Base-by-base conservation (phyloP, 2,888 invertebrate genomes). In the Lampropteryx suffumata region DNA sequence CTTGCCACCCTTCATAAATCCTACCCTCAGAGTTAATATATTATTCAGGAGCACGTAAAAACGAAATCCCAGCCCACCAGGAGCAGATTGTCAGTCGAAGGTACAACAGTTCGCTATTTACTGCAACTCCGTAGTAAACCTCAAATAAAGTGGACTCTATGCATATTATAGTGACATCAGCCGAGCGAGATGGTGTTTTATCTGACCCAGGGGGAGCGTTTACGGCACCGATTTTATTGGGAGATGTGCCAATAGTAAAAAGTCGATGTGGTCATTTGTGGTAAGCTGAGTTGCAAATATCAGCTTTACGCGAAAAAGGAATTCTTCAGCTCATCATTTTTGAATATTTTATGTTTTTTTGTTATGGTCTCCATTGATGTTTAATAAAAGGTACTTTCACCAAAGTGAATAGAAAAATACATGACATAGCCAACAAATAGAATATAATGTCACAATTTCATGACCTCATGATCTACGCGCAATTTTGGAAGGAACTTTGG, bases 161-260 rank as follows among this genome's bases (percentile, higher is more conserved):
- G 85, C 89, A 90, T 90, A 86, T 84, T 85, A 83, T 69, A 90
- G 86, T 83, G 83, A 80, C 84, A 87, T 88, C 82, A 89, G 87
- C 78, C 74, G 79, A 80, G 61, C 69, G 64, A 69, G 66, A 72
- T 71, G 76, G 79, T 80, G 79, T 72, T 86, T 85, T 85, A 87
- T 82, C 69, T 66, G 69, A 62, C 81, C 67, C 79, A 59, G 67
- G 84, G 84, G 87, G 72, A 69, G 59, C 66, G 67, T 87, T 85
- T 83, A 81, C 75, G 67, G 77, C 73, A 62, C 62, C 61, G 66
- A 70, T 80, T 85, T 85, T 84, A 85, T 82, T 69, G 79, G 74
- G 68, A 73, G 69, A 74, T 79, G 75, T 72, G 82, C 82, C 84
- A 82, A 84, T 82, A 83, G 79, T 83, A 80, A 81, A 82, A 79